phyloP scores from a whole-genome alignment of 1,140 invertebrate species.

The Drosophila insularis region DNA sequence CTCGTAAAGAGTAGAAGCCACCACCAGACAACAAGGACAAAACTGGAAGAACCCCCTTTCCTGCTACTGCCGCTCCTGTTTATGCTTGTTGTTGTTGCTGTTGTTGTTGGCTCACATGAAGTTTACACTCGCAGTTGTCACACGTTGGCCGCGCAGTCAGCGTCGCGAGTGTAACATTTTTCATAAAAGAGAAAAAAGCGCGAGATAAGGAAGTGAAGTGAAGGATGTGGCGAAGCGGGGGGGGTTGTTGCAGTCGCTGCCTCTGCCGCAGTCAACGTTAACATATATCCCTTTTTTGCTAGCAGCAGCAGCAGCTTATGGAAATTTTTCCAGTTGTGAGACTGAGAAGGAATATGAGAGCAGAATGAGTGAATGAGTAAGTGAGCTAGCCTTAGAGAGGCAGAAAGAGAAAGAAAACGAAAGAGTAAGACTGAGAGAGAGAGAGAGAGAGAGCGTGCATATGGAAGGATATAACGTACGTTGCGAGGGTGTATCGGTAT shows the following conservation, averaged over 20 bases:
- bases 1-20: slow-evolving; percentile 74
- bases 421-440: slow-evolving; percentile 9
- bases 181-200: slow-evolving; percentile 55
- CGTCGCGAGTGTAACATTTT: slow-evolving; percentile 78
- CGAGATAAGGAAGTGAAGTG: slow-evolving; percentile 24
- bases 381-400: slow-evolving; percentile 1
- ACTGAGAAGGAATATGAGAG: slow-evolving; percentile 15
- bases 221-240: neutral
- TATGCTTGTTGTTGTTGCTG: slow-evolving; percentile 28
- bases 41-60: slow-evolving; percentile 29
- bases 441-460: slow-evolving; percentile 18
- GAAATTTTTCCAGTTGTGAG: slow-evolving; percentile 69
- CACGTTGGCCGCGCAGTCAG: slow-evolving; percentile 65
- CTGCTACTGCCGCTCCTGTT: neutral
- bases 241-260: slow-evolving; percentile 19
- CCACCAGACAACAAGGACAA: slow-evolving; percentile 56
- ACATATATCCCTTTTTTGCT: slow-evolving; percentile 72
- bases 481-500: slow-evolving; percentile 55
- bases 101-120: slow-evolving; percentile 64
- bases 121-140: slow-evolving; percentile 69
- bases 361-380: slow-evolving; percentile 8
- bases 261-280: slow-evolving; percentile 26
- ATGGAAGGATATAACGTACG: slow-evolving; percentile 53
- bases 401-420: slow-evolving; percentile 10
- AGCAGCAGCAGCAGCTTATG: slow-evolving; percentile 57